phyloP scores from a whole-genome alignment of 2,797 vertebrate species.

The Fistularia commersonii region DNA sequence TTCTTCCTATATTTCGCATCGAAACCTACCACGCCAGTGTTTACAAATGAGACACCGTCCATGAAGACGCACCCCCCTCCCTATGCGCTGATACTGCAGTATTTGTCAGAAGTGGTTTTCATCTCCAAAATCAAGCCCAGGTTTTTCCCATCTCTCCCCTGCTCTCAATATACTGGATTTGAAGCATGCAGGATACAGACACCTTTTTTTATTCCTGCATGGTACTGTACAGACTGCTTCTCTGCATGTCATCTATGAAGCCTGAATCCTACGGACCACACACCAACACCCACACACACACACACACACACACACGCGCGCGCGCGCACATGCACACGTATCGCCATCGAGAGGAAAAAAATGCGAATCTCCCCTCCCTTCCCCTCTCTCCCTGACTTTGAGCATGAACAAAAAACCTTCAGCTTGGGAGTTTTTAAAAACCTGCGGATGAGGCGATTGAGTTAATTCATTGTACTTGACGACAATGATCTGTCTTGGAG shows the following conservation, averaged over 20 bases:
- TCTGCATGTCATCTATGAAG: constrained; percentile 65
- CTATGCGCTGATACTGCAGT: constrained; percentile 26
- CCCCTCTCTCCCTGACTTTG: constrained; percentile 26
- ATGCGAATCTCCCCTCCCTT: too few species aligned
- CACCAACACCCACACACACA: constrained; percentile 38
- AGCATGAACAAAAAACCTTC: constrained; percentile 60
- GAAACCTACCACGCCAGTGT: constrained; percentile 28
- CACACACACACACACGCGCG: constrained; percentile 22
- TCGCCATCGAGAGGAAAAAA: too few species aligned
- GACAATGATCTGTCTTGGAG: constrained; percentile 69
- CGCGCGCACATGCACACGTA: too few species aligned
- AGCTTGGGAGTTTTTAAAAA: constrained; percentile 44
- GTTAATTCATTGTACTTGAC: constrained; percentile 33
- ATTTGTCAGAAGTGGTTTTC: constrained; percentile 44
- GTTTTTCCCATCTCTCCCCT: constrained; percentile 37
- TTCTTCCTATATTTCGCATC: constrained; percentile 45
- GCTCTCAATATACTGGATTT: constrained; percentile 84
- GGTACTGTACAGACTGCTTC: constrained; percentile 66
- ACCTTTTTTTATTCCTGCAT: constrained; percentile 72
- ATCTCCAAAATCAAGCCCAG: constrained; percentile 30
- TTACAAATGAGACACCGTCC: constrained; percentile 46
- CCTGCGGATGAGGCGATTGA: constrained; percentile 58
- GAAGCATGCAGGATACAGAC: constrained; percentile 78
- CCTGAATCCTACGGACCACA: constrained; percentile 51
- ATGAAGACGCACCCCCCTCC: constrained; percentile 20